Evolutionary conservation across 2,113 vertebrate genomes (phyloP), one percentile per base, ranked within the genome.

Genomic region (Sylvietta virens): DNA sequence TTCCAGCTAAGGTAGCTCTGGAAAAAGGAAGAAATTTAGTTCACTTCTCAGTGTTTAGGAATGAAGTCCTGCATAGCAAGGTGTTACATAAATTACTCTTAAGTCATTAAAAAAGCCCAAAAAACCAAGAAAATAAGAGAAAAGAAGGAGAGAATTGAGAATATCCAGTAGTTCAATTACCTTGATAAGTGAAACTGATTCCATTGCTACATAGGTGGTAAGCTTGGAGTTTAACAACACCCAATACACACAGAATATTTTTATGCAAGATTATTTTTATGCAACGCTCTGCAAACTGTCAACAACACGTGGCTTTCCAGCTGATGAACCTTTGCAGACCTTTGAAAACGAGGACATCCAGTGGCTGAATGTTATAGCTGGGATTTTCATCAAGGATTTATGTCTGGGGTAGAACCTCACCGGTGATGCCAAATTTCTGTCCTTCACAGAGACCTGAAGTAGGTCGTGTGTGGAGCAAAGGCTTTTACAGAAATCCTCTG

Each of bases 301-400:
- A 94, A 93, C 65, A 81, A 47, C 79, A 27, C 5, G 1, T 54
- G 53, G 44, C 76, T 86, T 90, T 67, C 51, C 88, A 88, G 88
- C 47, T n/a, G 39, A 88, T 61, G 66, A 88, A 74, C 91, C 24
- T 92, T 39, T 90, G 74, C 76, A 93, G 93, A 71, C 71, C 67
- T 96, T 96, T 71, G 95, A 83, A 92, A 92, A 96, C 13, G 92
- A 96, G 94, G 96, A 93, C 96, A 97, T 94, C 96, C 94, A 96
- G 96, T 94, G 96, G 93, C 76, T 67, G 53, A 96, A 95, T 3
- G 0, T 64, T 73, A 35, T 80, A 96, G 87, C 35, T 23, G 42
- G 60, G 74, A 50, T 57, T 73, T 87, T 64, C 66, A 20, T 26
- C 37, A 56, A 66, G 39, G 51, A 58, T 81, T 88, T 77, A 8